Percentiles rank a stretch among this genome's conserved stretches.
These are phyloP conservation scores for Falco berigora DNA, from an alignment of 2,797 vertebrate genomes.

Conservation along the genomic window DNA sequence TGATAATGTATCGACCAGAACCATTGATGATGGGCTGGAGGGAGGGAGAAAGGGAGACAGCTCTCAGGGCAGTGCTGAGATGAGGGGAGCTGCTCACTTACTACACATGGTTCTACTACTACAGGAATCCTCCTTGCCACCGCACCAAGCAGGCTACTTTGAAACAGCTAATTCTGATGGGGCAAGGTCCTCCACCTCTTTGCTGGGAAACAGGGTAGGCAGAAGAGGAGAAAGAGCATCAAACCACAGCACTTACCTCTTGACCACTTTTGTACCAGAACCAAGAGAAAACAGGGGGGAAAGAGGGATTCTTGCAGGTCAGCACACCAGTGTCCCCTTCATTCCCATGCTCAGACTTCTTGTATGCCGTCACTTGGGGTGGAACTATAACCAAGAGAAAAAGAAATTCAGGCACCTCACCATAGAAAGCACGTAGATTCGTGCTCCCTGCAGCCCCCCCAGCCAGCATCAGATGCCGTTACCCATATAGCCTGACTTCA, in stretches of 20 bases:
- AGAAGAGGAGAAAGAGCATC: not conserved
- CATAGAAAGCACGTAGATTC: accelerated
- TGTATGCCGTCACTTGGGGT: constrained; percentile 77
- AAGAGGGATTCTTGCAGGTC: constrained; percentile 78
- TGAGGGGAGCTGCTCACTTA: not conserved
- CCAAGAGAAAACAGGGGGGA: constrained; percentile 68
- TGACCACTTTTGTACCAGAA: constrained; percentile 51
- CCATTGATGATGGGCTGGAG: constrained; percentile 76
- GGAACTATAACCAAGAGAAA: constrained; percentile 57
- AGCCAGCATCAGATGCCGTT: not conserved
- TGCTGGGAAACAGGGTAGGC: not conserved
- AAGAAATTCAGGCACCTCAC: not conserved
- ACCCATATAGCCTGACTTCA: not conserved
- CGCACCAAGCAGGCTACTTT: not conserved
- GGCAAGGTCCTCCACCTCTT: not conserved
- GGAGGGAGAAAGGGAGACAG: not conserved
- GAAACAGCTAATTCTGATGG: not conserved
- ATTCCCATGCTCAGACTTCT: constrained; percentile 85
- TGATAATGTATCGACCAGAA: constrained; percentile 76
- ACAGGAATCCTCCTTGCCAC: not conserved
- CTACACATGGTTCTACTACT: accelerated
- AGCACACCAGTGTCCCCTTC: constrained; percentile 80
- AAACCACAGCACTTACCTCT: not conserved
- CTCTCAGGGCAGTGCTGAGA: not conserved
- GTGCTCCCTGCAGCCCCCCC: not conserved